Base-by-base conservation (phyloP, 2,113 vertebrate species). In the Columbina picui region DNA sequence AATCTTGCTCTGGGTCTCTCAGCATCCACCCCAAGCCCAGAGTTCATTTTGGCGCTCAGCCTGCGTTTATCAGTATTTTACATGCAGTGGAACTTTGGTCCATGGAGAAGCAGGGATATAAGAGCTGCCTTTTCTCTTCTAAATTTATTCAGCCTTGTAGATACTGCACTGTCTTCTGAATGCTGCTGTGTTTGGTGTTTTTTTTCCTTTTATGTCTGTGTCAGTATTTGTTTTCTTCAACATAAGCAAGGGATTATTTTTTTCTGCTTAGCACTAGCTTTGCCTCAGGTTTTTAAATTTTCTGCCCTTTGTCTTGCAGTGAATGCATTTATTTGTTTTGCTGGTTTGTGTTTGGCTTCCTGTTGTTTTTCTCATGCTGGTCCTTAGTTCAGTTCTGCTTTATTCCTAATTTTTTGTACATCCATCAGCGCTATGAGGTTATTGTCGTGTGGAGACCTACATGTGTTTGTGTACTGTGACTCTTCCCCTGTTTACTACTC, bases 151-250 rank as follows among this genome's bases (percentile, higher is more conserved):
- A 70, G 50, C 45, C 41, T 64, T 68, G 21, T 47, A 27, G 53
- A 43, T 57, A 18, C 38, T 61, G 45, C 32, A 19, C 29, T 70
- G 50, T 74, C 84, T 89, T 70, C 30, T 64, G 59, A 80, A 73
- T 73, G 30, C 67, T 85, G 47, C 4, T 71, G 32, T 71, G 32
- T 56, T 74, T 77, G 45, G 9, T 71, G n/a, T 7, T 1, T 30
- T 47, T 60, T 77, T 53, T 6, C 17, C 6, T 75, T 88, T 86
- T 73, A 25, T 76, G 5, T 59, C 36, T 86, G 7, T 65, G n/a
- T 84, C 68, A 78, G 27, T 83, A 29, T 80, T 88, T 96, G 43
- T 94, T 76, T 73, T 76, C 79, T 59, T 94, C 80, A 76, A 3
- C 22, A 7, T 19, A 79, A 59, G 41, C 15, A 32, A 50, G 5